phyloP scores from a whole-genome alignment of 2,888 invertebrate genomes.

The Teleiodes luculella region DNA sequence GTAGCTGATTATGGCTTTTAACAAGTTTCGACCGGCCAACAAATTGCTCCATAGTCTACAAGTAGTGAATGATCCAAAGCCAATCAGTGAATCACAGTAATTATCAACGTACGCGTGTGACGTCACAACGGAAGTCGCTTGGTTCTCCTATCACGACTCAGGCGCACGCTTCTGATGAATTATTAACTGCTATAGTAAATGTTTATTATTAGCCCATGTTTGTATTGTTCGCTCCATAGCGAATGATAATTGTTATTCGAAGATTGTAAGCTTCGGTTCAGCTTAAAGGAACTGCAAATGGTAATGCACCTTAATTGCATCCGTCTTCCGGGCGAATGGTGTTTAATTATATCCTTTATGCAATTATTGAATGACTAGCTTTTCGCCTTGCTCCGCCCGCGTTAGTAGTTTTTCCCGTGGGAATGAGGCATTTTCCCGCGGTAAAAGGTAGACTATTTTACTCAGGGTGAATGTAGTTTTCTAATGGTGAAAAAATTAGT shows the following conservation, averaged over 20 bases:
- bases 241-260: conserved; percentile 4
- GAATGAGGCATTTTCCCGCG: too few species aligned
- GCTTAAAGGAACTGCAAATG: not conserved
- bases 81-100: not conserved
- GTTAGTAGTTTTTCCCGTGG: too few species aligned
- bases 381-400: too few species aligned
- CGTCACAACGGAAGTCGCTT: conserved; percentile 33
- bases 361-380: too few species aligned
- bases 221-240: not conserved
- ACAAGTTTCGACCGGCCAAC: too few species aligned
- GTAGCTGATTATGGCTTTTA: too few species aligned
- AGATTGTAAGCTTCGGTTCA: not conserved
- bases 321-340: not conserved
- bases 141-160: conserved; percentile 37
- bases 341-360: not conserved
- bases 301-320: not conserved
- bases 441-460: too few species aligned
- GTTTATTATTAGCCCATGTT: conserved; percentile 2
- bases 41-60: too few species aligned
- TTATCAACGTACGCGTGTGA: not conserved
- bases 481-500: too few species aligned
- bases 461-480: too few species aligned
- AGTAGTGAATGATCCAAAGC: not conserved
- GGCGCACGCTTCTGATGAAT: conserved; percentile 15
- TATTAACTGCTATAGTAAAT: conserved; percentile 9